Evolutionary conservation across 2,797 vertebrate genomes (phyloP), one percentile per base, ranked within the genome.

Genomic region (Monodelphis domestica): DNA sequence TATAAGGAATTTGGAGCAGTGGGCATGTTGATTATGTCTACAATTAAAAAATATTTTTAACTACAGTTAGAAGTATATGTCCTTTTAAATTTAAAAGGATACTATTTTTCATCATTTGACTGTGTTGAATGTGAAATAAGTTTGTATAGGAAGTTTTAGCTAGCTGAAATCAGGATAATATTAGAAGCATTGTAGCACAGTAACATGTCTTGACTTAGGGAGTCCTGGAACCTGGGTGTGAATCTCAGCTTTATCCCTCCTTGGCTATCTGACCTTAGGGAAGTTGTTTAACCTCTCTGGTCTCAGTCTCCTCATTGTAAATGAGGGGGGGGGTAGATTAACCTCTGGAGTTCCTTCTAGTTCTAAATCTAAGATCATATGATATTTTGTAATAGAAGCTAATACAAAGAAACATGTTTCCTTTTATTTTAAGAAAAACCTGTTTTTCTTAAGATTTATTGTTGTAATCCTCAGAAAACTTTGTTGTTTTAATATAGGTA

Each of bases 401-500:
- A 78, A 45, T 38, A 3, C 63, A 38, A 3, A 38, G 15, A 78
- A 78, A 78, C 17, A 24, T 78, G 45, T 30, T 93, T 45, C 12
- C n/a, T 54, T 95, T 95, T 95, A 30, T 84, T 92, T 93, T 88
- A 26, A 90, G 92, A 89, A 53, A 53, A 89, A 9, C 90, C 17
- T 21, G 17, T 95, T 89, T 94, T 94, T 5, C 26, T 92, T 5
- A 11, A n/a, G 10, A 26, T 9, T 94, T 92, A 89, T 90, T 38
- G 17, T 88, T 94, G 26, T 84, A 97, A 97, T 53, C 38, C 90
- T 95, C 50, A 91, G 90, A 12, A 94, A 50, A 56, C 33, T 59
- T 6, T 94, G 29, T 89, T 50, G 56, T 24, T 54, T 87, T 90
- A 89, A 54, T 53, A 9, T 92, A 45, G 28, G 2, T 96, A 54